Conservation (phyloP, 2,797 vertebrate genomes). For the Sebastes hubbsi region DNA sequence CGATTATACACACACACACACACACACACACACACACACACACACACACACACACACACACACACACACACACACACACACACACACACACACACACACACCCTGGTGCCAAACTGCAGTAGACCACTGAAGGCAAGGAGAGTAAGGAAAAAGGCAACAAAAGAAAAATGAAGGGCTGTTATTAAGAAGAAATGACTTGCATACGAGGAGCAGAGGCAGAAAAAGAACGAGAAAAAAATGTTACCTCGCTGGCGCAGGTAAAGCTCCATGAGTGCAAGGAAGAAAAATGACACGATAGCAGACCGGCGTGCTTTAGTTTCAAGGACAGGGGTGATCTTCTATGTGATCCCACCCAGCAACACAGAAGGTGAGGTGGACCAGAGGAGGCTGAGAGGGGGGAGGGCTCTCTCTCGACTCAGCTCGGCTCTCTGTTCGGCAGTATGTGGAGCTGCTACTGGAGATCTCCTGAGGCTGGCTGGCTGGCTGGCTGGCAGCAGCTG, state of each 20-base stretch:
- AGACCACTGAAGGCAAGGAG: conserved; percentile 12
- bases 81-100: neutral
- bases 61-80: neutral
- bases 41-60: neutral
- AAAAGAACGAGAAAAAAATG: conserved; percentile 25
- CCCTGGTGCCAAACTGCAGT: conserved; percentile 19
- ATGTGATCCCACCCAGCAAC: conserved; percentile 44
- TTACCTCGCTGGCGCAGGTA: conserved; percentile 74
- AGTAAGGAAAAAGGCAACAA: neutral
- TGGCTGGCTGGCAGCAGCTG: conserved; percentile 36
- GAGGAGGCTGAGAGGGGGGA: conserved; percentile 11
- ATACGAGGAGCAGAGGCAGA: neutral
- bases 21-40: neutral
- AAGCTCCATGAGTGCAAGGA: conserved; percentile 62
- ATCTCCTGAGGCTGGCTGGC: conserved; percentile 14
- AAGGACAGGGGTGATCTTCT: conserved; percentile 43
- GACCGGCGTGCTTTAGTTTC: conserved; percentile 25
- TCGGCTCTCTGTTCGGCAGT: conserved; percentile 11
- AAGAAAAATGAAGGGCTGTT: neutral
- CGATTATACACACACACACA: neutral
- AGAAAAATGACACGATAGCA: conserved; percentile 20
- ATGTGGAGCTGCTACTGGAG: conserved; percentile 7
- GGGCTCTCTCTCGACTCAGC: neutral
- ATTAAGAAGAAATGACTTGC: neutral
- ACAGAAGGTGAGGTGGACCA: conserved; percentile 41